Conservation (phyloP, 2,113 vertebrate genomes). For the Crocuta crocuta region DNA sequence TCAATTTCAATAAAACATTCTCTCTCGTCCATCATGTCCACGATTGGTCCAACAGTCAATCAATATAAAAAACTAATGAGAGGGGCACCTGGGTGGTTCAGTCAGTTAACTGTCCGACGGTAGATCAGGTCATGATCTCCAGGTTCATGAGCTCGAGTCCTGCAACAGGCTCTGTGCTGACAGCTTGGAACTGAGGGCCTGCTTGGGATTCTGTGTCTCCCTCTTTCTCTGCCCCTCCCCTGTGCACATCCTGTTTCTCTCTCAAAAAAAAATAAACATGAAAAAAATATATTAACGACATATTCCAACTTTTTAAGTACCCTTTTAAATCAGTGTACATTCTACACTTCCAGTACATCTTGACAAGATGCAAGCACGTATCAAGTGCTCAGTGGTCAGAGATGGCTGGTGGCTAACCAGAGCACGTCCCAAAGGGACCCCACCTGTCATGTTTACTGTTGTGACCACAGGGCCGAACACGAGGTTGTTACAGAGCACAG, state of each 20-base stretch:
- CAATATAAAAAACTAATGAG: not conserved
- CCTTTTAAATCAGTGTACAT: not conserved
- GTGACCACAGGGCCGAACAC: not conserved
- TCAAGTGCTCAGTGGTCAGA: not conserved
- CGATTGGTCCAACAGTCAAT: not conserved
- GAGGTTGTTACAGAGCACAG: not conserved
- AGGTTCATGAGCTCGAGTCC: too few relatives aligned
- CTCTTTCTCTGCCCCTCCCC: too few relatives aligned
- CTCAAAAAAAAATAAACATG: too few relatives aligned
- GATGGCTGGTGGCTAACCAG: not conserved
- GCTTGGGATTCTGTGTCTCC: too few relatives aligned
- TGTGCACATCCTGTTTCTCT: too few relatives aligned
- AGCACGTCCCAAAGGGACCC: not conserved
- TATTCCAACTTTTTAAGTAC: not conserved
- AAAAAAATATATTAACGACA: not conserved
- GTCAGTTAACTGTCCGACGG: too few relatives aligned
- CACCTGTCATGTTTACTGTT: not conserved
- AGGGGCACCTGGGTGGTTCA: too few relatives aligned
- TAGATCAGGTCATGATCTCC: too few relatives aligned
- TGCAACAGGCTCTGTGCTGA: too few relatives aligned
- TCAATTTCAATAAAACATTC: not conserved
- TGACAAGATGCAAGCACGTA: not conserved
- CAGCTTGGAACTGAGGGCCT: too few relatives aligned
- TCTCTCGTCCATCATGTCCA: not conserved
- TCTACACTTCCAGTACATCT: not conserved